These are phyloP conservation scores for Mycalesis mineus DNA, from an alignment of 2,888 invertebrate genomes.

Conservation along the genomic window DNA sequence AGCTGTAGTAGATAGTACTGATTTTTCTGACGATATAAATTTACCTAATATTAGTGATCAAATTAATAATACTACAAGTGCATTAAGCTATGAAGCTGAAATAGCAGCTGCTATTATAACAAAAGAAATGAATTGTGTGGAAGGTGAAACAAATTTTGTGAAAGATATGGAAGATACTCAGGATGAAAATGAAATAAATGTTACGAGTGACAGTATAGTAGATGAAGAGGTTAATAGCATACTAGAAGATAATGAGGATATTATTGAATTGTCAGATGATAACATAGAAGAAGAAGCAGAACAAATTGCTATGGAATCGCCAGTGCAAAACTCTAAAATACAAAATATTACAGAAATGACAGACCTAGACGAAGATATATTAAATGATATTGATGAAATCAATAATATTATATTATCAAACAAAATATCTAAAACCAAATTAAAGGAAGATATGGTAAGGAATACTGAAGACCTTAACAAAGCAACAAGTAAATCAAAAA, in stretches of 20 bases:
- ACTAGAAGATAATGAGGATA: not conserved
- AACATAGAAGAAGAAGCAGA: not conserved
- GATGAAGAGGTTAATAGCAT: too few species aligned
- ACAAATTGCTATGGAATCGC: not conserved
- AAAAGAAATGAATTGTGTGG: constrained; percentile 14
- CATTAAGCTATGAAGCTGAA: constrained; percentile 14
- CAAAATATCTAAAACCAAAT: not conserved
- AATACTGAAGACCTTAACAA: not conserved
- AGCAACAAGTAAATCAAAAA: not conserved
- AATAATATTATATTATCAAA: constrained; percentile 1
- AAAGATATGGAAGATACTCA: not conserved
- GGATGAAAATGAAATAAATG: not conserved
- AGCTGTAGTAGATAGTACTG: not conserved
- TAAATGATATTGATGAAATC: constrained; percentile 1
- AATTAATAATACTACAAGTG: not conserved
- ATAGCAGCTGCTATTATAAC: constrained; percentile 17
- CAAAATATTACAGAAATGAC: not conserved
- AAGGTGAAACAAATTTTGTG: not conserved
- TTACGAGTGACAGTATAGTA: not conserved
- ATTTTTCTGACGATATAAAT: constrained; percentile 5
- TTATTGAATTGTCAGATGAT: constrained; percentile 9
- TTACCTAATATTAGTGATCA: not conserved
- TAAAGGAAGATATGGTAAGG: not conserved
- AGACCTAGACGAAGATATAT: constrained; percentile 4
- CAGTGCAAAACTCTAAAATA: not conserved